Evolutionary conservation across 2,113 vertebrate species (phyloP), one percentile per base, ranked within the genome.

Genomic region (Lasiurus cinereus): DNA sequence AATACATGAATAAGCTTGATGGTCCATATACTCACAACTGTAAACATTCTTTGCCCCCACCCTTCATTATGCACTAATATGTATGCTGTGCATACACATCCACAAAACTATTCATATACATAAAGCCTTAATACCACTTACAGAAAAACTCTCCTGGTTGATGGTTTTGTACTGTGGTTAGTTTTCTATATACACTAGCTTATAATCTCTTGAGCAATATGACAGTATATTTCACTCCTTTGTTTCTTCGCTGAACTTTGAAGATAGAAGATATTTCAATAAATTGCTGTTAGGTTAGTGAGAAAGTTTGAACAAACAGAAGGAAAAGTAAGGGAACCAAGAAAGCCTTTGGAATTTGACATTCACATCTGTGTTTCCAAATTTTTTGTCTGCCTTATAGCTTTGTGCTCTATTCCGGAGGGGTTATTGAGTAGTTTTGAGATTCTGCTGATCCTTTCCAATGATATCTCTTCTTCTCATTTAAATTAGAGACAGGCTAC

Each of bases 401-500:
- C 21, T 90, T 67, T 90, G 29, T 80, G 8, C 5, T 54, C 0
- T 67, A 46, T 79, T 88, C 33, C 73, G 7, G 22, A 83, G 19
- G 39, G 9, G 24, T 82, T 39, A 48, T 18, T 72, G 84, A 96
- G 70, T 73, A 16, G 16, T 77, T 93, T 92, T 90, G 46, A 90
- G 48, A 67, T 2, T 93, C 36, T 62, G n/a, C 33, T 14, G 91
- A 87, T 93, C n/a, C 21, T 83, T 94, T 76, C 43, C 64, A 91
- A 89, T 64, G 79, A 64, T 89, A 31, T 67, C 10, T n/a, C 82
- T 89, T 93, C 79, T 59, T 96, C 96, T 92, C n/a, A 86, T 83
- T 95, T 87, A 83, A 96, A 96, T 88, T 88, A 90, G 91, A 96
- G 95, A 86, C 12, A 86, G n/a, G 11, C 11, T 96, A 29, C 69